Conservation (phyloP, 2,113 vertebrate genomes). For the Struthio camelus region DNA sequence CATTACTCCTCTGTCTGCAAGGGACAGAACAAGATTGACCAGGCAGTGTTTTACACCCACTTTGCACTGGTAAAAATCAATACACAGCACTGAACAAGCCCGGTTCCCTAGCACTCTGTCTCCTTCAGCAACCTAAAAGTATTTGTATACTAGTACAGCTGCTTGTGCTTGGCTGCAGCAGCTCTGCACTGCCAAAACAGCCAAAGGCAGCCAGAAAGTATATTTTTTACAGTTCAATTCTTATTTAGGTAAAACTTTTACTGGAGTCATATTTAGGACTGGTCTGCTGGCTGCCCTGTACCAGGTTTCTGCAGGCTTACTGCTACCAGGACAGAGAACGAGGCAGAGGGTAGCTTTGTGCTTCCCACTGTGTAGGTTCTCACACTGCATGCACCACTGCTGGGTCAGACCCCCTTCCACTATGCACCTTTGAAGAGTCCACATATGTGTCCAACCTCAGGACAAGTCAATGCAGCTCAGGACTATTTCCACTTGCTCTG, state of each 20-base stretch:
- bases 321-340: neutral
- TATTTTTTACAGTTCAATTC: constrained; percentile 6
- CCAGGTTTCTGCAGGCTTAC: neutral
- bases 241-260: neutral
- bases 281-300: neutral
- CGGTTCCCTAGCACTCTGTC: neutral
- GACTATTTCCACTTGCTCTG: neutral
- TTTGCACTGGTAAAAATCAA: neutral
- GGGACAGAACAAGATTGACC: neutral
- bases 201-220: neutral
- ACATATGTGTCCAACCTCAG: fast-evolving
- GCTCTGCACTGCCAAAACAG: neutral
- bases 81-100: neutral
- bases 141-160: neutral
- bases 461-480: neutral
- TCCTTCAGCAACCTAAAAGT: neutral
- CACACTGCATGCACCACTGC: neutral
- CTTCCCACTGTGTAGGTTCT: neutral
- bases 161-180: constrained; percentile 1
- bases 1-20: neutral
- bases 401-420: neutral
- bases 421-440: no score
- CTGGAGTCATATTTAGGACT: neutral
- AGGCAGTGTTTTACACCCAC: neutral
- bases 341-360: neutral